Evolutionary conservation across 2,113 vertebrate genomes (phyloP).

Genomic region (Cariama cristata): DNA sequence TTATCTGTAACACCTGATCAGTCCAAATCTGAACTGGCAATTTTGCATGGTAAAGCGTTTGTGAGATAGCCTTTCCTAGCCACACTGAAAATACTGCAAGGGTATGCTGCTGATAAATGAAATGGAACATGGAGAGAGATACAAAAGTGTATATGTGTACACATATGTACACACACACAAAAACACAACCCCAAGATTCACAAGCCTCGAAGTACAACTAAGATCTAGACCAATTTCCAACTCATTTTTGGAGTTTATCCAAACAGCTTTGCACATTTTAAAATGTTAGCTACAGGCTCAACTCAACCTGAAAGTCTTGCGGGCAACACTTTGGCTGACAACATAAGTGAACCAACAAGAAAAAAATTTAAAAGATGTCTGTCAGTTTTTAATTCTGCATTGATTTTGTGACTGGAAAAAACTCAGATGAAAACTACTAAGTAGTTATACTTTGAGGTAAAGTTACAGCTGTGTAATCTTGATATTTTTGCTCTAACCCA

Average conservation of each 20-base stretch:
- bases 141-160: background rate
- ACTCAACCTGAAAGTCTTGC: background rate
- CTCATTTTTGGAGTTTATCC: background rate
- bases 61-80: background rate
- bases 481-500: background rate
- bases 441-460: background rate
- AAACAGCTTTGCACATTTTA: background rate
- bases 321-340: background rate
- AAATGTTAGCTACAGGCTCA: background rate
- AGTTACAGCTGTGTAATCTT: background rate
- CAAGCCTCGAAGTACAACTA: background rate
- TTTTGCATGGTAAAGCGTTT: background rate
- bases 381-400: background rate
- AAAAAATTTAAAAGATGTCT: background rate
- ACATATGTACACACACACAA: background rate
- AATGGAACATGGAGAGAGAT: background rate
- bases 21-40: background rate
- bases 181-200: background rate
- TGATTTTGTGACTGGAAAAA: background rate
- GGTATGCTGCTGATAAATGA: background rate
- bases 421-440: background rate
- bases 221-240: background rate
- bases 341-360: background rate
- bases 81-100: background rate
- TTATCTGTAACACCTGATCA: background rate